Evolutionary conservation across 2,113 vertebrate genomes (phyloP), one percentile per base, ranked within the genome.

Genomic region (Mustela lutreola): DNA sequence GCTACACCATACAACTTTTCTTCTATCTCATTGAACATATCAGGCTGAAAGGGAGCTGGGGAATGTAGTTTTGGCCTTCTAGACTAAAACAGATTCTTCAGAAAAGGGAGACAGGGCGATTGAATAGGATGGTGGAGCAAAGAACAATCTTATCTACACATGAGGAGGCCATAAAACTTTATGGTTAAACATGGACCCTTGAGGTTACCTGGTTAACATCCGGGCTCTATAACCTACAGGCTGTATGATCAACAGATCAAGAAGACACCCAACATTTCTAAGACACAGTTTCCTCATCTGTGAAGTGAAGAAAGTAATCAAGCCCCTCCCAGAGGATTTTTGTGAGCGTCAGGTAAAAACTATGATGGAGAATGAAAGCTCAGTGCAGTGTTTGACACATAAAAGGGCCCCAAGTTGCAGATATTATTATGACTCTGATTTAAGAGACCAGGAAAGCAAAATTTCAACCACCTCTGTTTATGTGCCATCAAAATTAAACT

Each of bases 1-100:
- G 21, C 22, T 18, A 50, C 31, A 50, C 1, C 9, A 56, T 62
- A 62, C 3, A 33, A 85, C 15, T 11, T 86, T 48, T 79, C 56
- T 90, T n/a, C 58, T 1, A 42, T 63, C 39, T 96, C 42, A 58
- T 4, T 21, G 39, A 88, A 76, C 1, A 14, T 15, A 22, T 5
- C 19, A 53, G n/a, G 33, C 53, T 85, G 36, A 89, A 93, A 73
- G 65, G 12, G 7, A 97, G 33, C 63, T 85, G 11, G 45, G 45
- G 53, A 81, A 91, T 31, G 76, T 0, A 48, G 11, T 62, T 28
- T 87, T 83, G 4, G n/a, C 56, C 90, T 88, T 45, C 39, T 60
- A 31, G 88, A 83, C 87, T 79, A 48, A 82, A 76, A 65, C 39
- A 81, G 33, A 36, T 75, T 83, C 81, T 92, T 94, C 63, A 19